Evolutionary conservation across 2,113 vertebrate species (phyloP).

Genomic region (Podilymbus podiceps): DNA sequence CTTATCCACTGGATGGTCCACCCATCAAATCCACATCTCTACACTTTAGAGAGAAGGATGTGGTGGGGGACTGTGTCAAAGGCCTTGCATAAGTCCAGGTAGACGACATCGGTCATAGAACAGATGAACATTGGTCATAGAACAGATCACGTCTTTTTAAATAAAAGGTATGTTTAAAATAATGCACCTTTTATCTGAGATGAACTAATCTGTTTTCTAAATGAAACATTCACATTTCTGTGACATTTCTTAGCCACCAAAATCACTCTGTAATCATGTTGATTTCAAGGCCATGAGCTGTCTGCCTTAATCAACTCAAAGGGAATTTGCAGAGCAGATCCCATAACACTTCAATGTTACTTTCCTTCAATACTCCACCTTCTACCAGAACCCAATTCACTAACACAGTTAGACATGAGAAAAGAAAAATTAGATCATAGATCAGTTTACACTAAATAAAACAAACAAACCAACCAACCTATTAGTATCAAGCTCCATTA

Average conservation of each 20-base stretch:
- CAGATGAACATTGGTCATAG: background rate
- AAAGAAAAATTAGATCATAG: background rate
- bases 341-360: background rate
- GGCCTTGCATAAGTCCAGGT: too few species aligned
- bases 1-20: too few species aligned
- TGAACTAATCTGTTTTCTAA: background rate
- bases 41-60: too few species aligned
- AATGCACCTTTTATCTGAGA: background rate
- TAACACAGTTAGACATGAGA: background rate
- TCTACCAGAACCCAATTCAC: background rate
- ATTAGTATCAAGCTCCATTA: background rate
- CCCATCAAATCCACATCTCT: too few species aligned
- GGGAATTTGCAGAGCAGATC: background rate
- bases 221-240: background rate
- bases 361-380: background rate
- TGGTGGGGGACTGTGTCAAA: too few species aligned
- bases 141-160: background rate
- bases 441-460: background rate
- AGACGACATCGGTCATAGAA: background rate
- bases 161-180: background rate
- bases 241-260: constrained; percentile 20
- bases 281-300: background rate
- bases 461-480: background rate
- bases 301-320: constrained; percentile 19
- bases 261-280: background rate